Evolutionary conservation across 2,888 invertebrate species (phyloP).

Genomic region (Hyalella azteca): DNA sequence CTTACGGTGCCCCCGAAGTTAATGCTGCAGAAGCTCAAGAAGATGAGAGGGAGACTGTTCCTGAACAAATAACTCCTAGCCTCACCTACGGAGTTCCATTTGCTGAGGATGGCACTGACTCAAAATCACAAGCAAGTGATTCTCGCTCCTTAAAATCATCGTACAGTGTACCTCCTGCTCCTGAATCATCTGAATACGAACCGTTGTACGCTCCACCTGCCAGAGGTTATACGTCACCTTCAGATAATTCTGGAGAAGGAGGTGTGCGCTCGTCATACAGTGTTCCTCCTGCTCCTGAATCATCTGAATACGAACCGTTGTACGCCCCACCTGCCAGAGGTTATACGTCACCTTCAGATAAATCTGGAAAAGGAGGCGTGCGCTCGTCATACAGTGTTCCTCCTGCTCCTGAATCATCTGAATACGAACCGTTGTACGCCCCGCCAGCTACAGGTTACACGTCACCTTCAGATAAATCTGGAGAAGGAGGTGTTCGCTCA

Average conservation of each 20-base stretch:
- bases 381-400: not conserved
- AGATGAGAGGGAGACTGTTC: no score
- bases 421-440: conserved; percentile 13
- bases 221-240: not conserved
- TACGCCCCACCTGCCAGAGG: not conserved
- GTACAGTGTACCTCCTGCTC: not conserved
- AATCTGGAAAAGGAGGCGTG: not conserved
- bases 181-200: not conserved
- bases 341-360: not conserved
- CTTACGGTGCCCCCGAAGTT: no score
- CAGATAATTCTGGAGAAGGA: not conserved
- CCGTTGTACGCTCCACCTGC: not conserved
- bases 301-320: conserved; percentile 10
- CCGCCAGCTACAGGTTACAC: not conserved
- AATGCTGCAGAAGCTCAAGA: no score
- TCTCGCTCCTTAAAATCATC: not conserved
- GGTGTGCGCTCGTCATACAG: not conserved
- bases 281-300: not conserved
- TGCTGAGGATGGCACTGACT: no score
- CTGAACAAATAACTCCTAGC: no score
- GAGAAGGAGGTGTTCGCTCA: not conserved
- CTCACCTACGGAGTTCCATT: no score
- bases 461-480: not conserved
- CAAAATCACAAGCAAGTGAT: no score
- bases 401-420: not conserved